Evolutionary conservation across 1,140 invertebrate species (phyloP).

Genomic region (Achatina immaculata): DNA sequence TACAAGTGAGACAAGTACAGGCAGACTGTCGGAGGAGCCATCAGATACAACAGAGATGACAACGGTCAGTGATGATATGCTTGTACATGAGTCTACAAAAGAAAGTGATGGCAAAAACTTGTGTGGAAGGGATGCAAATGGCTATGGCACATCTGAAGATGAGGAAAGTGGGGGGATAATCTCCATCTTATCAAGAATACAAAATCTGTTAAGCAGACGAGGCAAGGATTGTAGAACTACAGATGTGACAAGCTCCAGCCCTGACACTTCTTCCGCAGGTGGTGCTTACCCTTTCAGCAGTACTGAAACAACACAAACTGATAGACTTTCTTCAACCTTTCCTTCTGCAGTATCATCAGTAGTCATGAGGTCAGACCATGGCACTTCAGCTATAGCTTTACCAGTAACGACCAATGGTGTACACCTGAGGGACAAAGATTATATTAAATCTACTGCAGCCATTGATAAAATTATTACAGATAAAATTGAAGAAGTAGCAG

Average conservation of each 20-base stretch:
- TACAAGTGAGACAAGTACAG: not conserved
- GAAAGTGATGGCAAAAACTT: not conserved
- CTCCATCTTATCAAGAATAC: conserved; percentile 3
- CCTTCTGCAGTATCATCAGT: not conserved
- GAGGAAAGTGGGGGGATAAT: not conserved
- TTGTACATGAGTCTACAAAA: not conserved
- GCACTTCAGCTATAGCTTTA: not conserved
- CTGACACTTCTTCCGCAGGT: not conserved
- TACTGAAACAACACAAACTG: not conserved
- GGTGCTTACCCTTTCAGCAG: not conserved
- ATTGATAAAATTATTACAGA: not conserved
- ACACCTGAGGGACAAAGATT: not conserved
- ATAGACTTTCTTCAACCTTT: not conserved
- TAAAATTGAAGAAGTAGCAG: not conserved
- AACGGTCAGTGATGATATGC: too few species aligned
- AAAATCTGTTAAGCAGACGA: not conserved
- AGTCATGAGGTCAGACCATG: not conserved
- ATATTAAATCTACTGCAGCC: not conserved
- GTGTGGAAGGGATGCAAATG: not conserved
- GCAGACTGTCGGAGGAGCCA: not conserved
- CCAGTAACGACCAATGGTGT: not conserved
- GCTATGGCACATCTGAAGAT: not conserved
- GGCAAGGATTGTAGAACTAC: not conserved
- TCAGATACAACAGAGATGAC: too few species aligned
- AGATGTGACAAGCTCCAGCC: not conserved